These are phyloP conservation scores for Abscondita cerata DNA, from an alignment of 2,888 invertebrate species.

Conservation along the genomic window DNA sequence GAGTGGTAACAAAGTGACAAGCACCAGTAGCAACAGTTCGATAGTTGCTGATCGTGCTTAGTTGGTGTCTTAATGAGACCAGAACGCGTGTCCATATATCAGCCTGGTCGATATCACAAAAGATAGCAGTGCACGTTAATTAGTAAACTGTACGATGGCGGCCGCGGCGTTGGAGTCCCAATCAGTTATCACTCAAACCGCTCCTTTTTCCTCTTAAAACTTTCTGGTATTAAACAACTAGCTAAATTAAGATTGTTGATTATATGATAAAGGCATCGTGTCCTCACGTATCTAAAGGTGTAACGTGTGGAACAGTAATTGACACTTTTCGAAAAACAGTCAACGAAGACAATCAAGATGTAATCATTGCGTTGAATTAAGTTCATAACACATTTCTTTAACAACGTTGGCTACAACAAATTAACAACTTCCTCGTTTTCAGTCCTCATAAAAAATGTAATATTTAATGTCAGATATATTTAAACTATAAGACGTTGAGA, in stretches of 20 bases:
- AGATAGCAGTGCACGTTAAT: slow-evolving; percentile 47
- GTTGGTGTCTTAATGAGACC: slow-evolving; percentile 58
- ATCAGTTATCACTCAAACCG: slow-evolving; percentile 45
- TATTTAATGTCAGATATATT: too few species aligned
- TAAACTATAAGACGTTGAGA: too few species aligned
- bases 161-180: slow-evolving; percentile 45
- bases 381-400: background rate
- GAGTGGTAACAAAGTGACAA: slow-evolving; percentile 38
- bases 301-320: slow-evolving; percentile 44
- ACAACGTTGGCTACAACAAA: slow-evolving; percentile 1
- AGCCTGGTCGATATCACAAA: slow-evolving; percentile 45
- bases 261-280: slow-evolving; percentile 39
- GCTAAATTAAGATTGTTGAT: slow-evolving; percentile 43
- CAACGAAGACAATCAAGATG: slow-evolving; percentile 18
- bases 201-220: slow-evolving; percentile 31
- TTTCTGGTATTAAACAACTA: slow-evolving; percentile 25
- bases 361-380: slow-evolving; percentile 5
- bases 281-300: slow-evolving; percentile 40
- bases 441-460: too few species aligned
- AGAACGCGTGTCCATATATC: slow-evolving; percentile 57
- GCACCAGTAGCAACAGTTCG: slow-evolving; percentile 34
- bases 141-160: slow-evolving; percentile 46
- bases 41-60: slow-evolving; percentile 53
- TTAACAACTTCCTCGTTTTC: too few species aligned
- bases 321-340: slow-evolving; percentile 33